Evolutionary conservation across 2,888 invertebrate species (phyloP), one percentile per base, ranked within the genome.

Genomic region (Melieria picta): DNA sequence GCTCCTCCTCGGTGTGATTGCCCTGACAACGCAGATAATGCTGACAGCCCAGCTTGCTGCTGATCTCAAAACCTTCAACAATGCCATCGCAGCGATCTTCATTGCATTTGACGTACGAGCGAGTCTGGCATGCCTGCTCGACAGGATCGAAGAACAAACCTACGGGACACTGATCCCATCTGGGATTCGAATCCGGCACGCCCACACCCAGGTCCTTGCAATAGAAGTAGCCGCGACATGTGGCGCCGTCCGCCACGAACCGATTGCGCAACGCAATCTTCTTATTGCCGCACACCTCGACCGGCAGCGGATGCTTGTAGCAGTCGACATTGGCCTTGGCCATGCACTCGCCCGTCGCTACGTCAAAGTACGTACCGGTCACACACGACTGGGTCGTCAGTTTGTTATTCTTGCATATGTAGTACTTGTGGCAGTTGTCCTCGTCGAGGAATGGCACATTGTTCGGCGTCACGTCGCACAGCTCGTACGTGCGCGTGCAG

Each of bases 11-110:
- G 0, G 79, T 82, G 5, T 76, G 60, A 2, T 77, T 79, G 16
- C 79, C 68, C 6, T 48, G 6, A 61, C 84, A 84, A 6, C 77
- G 69, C 9, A 82, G 69, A 75, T 83, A 84, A 63, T 82, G 70
- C 3, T 82, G 82, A 64, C 84, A 84, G 3, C 82, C 82, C 7
- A 63, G 58, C 0, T 50, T 79, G 4, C 57, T 13, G 56, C 82
- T 83, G 0, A 78, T 65, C 48, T 72, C 67, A 71, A 61, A 2
- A 76, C 84, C 73, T 76, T 77, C 6, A 42, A 69, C 1, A 11
- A 80, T 81, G 5, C 83, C 81, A 60, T 82, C 80, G 30, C 84
- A 85, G 63, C 85, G 85, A 77, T 84, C 83, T 42, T 79, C 75
- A 1, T 9, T 4, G 69, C 83, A 83, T n/a, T 9, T 30, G 0